A percentile compares a stretch with the other conserved stretches of the same genome.
These are phyloP conservation scores for Halcyon malimbica DNA, from an alignment of 2,113 vertebrate genomes.

Conservation along the genomic window DNA sequence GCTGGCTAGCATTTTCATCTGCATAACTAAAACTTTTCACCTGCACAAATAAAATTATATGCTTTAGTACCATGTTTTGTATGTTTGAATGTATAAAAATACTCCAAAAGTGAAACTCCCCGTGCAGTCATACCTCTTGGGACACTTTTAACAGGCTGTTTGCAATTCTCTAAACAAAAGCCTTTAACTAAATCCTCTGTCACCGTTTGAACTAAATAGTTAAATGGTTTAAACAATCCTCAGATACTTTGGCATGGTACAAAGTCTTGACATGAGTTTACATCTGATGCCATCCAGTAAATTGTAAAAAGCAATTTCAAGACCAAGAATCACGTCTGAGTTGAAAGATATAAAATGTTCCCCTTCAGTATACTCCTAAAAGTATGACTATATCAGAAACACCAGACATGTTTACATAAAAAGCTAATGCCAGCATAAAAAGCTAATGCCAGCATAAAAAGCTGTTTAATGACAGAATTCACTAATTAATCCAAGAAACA, in stretches of 20 bases:
- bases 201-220: neutral
- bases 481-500: neutral
- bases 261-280: neutral
- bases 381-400: neutral
- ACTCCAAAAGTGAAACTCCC: neutral
- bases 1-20: neutral
- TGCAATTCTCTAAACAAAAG: neutral
- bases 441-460: neutral
- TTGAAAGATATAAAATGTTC: neutral
- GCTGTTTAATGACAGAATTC: neutral
- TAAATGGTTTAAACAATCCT: neutral
- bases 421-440: neutral
- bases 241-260: neutral
- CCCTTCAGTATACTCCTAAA: neutral
- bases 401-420: neutral
- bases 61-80: neutral
- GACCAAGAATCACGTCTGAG: neutral
- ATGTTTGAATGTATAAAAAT: neutral
- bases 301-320: neutral
- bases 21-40: neutral
- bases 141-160: neutral
- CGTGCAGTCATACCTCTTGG: neutral
- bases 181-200: neutral
- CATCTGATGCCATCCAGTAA: neutral
- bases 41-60: neutral